Conservation (phyloP, 2,888 invertebrate species). For the Synanthedon vespiformis region DNA sequence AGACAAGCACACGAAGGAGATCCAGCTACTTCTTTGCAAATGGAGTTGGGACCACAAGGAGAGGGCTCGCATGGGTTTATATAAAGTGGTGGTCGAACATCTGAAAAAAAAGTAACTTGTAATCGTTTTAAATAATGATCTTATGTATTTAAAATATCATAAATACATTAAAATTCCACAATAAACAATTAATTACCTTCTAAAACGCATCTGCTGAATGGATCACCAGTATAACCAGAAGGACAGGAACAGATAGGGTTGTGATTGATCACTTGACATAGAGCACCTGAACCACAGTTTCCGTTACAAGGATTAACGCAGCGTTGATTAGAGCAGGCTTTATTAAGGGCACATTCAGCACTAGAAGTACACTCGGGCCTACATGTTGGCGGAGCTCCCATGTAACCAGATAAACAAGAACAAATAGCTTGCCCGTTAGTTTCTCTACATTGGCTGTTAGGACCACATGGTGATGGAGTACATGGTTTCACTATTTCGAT, state of each 20-base stretch:
- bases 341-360: slow-evolving; percentile 75
- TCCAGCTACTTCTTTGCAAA: slow-evolving; percentile 71
- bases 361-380: slow-evolving; percentile 79
- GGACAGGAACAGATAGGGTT: slow-evolving; percentile 79
- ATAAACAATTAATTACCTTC: slow-evolving; percentile 59
- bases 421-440: slow-evolving; percentile 78
- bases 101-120: slow-evolving; percentile 28
- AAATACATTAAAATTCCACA: background rate
- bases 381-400: slow-evolving; percentile 79
- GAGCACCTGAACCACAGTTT: slow-evolving; percentile 77
- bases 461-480: slow-evolving; percentile 78
- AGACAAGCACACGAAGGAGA: slow-evolving; percentile 80
- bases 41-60: slow-evolving; percentile 80
- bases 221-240: slow-evolving; percentile 77
- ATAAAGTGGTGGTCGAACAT: slow-evolving; percentile 29
- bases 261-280: slow-evolving; percentile 80
- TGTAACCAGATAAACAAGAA: slow-evolving; percentile 74
- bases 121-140: background rate
- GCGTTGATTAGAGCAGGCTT: slow-evolving; percentile 77
- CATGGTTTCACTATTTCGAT: slow-evolving; percentile 69
- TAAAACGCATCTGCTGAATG: slow-evolving; percentile 75
- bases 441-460: slow-evolving; percentile 78
- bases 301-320: slow-evolving; percentile 81
- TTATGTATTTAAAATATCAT: background rate
- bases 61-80: slow-evolving; percentile 77